phyloP scores from a whole-genome alignment of 2,888 invertebrate genomes.

The Elgonia sp. region DNA sequence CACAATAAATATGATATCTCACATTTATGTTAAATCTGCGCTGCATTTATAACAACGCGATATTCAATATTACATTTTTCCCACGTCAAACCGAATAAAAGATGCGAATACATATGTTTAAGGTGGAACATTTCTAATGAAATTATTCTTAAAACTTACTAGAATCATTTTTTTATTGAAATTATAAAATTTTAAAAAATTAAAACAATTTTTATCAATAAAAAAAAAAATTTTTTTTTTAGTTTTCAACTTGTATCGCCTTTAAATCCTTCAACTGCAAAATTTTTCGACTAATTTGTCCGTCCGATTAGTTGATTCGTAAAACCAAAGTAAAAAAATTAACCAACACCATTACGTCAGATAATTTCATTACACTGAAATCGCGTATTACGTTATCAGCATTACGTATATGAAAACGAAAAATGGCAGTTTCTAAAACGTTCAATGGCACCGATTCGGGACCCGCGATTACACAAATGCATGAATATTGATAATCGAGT shows the following conservation, averaged over 20 bases:
- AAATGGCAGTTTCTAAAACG: slow-evolving; percentile 62
- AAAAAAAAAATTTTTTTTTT: no score
- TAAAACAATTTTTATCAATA: no score
- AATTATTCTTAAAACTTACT: no score
- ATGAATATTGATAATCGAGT: slow-evolving; percentile 54
- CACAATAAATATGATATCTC: background rate
- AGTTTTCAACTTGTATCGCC: no score
- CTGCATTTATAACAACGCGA: background rate
- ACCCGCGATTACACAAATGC: slow-evolving; percentile 37
- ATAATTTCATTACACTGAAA: slow-evolving; percentile 51
- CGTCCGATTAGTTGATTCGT: background rate
- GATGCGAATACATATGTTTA: background rate
- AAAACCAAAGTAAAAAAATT: slow-evolving; percentile 6
- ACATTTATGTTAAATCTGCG: background rate
- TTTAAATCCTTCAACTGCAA: no score
- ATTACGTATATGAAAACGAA: slow-evolving; percentile 59
- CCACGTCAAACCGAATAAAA: background rate
- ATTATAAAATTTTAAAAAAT: no score
- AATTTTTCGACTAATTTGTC: no score
- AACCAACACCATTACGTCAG: slow-evolving; percentile 43
- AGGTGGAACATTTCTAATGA: background rate
- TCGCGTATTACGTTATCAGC: slow-evolving; percentile 49
- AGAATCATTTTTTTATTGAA: no score
- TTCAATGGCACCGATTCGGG: slow-evolving; percentile 47
- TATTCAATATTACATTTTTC: background rate